Conservation (phyloP, 1,140 invertebrate species). For the Sminthurides bifidus region DNA sequence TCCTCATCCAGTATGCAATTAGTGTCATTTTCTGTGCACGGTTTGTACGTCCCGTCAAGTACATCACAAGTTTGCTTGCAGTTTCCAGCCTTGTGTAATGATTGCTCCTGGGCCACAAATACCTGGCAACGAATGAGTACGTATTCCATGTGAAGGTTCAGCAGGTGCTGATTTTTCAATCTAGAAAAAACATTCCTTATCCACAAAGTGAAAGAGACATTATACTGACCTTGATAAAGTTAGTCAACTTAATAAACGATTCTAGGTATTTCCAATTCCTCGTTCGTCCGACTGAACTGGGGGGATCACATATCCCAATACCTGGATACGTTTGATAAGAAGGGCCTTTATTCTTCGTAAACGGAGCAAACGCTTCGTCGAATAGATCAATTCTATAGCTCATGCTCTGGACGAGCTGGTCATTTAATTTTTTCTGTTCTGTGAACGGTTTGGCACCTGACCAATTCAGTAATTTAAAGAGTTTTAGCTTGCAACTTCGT, state of each 20-base stretch:
- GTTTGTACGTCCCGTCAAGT: slow-evolving; percentile 10
- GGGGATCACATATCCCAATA: slow-evolving; percentile 8
- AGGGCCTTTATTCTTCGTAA: not conserved
- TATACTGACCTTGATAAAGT: slow-evolving; percentile 13
- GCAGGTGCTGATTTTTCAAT: not conserved
- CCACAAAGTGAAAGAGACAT: not conserved
- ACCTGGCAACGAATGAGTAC: not conserved
- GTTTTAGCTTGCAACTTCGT: too few relatives aligned
- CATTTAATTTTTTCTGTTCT: not conserved
- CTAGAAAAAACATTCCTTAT: not conserved
- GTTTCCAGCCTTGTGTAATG: slow-evolving; percentile 15
- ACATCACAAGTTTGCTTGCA: slow-evolving; percentile 16
- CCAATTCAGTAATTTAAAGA: too few relatives aligned
- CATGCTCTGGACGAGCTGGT: not conserved
- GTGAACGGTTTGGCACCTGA: too few relatives aligned
- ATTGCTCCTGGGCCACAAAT: slow-evolving; percentile 9
- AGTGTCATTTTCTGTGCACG: not conserved
- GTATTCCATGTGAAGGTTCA: not conserved
- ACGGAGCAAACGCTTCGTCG: slow-evolving; percentile 2
- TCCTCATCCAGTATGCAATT: slow-evolving; percentile 10
- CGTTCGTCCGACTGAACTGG: not conserved
- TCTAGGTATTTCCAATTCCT: not conserved
- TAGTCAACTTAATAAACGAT: slow-evolving; percentile 10
- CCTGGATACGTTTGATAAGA: slow-evolving; percentile 6
- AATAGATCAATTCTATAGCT: slow-evolving; percentile 10